Base-by-base conservation (phyloP, 1,140 invertebrate species). In the Caenorhabditis inopinata region DNA sequence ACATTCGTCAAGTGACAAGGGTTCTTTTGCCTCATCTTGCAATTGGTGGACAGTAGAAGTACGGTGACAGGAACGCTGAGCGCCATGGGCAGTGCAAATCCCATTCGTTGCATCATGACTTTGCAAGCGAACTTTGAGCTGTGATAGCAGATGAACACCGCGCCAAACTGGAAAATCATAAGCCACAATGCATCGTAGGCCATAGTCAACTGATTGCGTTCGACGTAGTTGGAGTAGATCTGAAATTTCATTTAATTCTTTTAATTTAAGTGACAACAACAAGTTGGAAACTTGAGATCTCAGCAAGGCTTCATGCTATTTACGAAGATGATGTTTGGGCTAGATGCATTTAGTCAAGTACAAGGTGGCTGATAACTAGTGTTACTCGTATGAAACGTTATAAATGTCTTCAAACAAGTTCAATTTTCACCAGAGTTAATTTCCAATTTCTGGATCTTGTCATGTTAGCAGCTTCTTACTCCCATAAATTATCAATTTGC, bases 71-170 rank as follows among this genome's bases (percentile, higher is more conserved):
- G 86, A 3, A 85, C 86, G 25, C 79, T 51, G 11, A 87, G 83
- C 12, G 86, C 45, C 21, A 87, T 82, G 6, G 86, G 86, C 4
- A 87, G 74, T 2, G 86, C 86, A 46, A 87, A 87, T 38, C 86
- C 86, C 73, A 85, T 76, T 58, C 86, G 82, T 83, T 87, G 86
- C 84, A 87, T 87, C 78, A 87, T 74, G 7, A 87, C 87, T 79
- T 87, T 87, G 76, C 87, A 88, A n/a, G 87, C 86, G 76, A 87
- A 88, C 74, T 87, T 87, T 7, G 84, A 82, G 62, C 86, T 86
- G 45, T 87, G 84, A 35, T 88, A 87, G 58, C 85, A 88, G 2
- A 87, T 45, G 25, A 87, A 76, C 5, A 85, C 85, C 35, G 86
- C 85, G 2, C 53, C 53, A n/a, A 88, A 79, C 79, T 87, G 86